phyloP scores from a whole-genome alignment of 1,140 invertebrate genomes.

The Drosophila bocki region DNA sequence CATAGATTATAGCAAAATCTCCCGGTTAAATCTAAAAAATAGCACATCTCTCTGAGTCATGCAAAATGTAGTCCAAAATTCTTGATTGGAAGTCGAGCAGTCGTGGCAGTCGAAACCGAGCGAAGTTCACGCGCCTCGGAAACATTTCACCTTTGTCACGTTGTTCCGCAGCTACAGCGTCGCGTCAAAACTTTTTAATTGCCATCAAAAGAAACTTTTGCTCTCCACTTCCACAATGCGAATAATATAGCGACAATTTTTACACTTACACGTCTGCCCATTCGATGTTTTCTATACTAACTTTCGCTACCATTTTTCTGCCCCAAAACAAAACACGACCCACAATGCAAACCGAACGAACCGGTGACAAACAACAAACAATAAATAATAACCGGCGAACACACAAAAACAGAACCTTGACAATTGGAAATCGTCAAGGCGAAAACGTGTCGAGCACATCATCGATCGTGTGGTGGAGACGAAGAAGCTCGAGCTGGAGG shows the following conservation, averaged over 20 bases:
- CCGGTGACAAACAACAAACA: conserved; percentile 32
- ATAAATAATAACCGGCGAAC: conserved; percentile 28
- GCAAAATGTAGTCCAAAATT: conserved; percentile 11
- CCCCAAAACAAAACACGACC: conserved; percentile 37
- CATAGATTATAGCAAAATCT: conserved; percentile 6
- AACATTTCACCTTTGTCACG: conserved; percentile 70
- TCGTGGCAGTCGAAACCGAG: background rate
- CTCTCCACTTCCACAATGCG: conserved; percentile 36
- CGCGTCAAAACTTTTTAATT: conserved; percentile 74
- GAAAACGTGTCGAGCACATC: conserved; percentile 95
- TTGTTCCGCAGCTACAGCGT: conserved; percentile 30
- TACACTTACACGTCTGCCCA: conserved; percentile 50
- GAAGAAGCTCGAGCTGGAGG: conserved; percentile 92
- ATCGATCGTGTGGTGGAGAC: conserved; percentile 95
- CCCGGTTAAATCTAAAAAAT: conserved; percentile 1
- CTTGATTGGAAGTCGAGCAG: conserved; percentile 7
- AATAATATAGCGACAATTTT: conserved; percentile 35
- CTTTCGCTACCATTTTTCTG: conserved; percentile 64
- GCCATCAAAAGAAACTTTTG: conserved; percentile 51
- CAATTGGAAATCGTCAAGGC: conserved; percentile 96
- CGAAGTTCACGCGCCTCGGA: conserved; percentile 32
- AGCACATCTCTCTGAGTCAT: conserved; percentile 29
- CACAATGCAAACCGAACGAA: conserved; percentile 33
- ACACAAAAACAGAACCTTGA: conserved; percentile 91
- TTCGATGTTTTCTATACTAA: conserved; percentile 68